These are phyloP conservation scores for Microcaecilia unicolor DNA, from an alignment of 2,797 vertebrate species.

Conservation along the genomic window DNA sequence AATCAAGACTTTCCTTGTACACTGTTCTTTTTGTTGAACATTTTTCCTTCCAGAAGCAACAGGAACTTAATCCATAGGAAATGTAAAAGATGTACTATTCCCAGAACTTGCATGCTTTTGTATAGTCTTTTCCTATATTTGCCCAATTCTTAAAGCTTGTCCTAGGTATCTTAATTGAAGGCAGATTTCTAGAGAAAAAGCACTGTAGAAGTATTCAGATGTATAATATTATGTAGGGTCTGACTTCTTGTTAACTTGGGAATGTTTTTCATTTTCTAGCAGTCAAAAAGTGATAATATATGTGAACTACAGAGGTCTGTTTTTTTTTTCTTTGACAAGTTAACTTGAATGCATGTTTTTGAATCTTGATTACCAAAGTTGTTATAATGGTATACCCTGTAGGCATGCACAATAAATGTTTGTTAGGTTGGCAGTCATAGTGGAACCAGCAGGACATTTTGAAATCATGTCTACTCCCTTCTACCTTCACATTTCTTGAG, in stretches of 20 bases:
- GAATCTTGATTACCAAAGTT: conserved; percentile 21
- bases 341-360: conserved; percentile 8
- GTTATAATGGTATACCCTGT: conserved; percentile 6
- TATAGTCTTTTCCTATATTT: too few species aligned
- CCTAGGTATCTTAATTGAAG: too few species aligned
- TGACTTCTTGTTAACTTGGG: conserved; percentile 2
- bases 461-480: conserved; percentile 1
- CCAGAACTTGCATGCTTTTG: too few species aligned
- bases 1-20: too few species aligned
- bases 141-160: too few species aligned
- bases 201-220: background rate
- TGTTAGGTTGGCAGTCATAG: conserved; percentile 9
- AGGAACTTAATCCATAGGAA: too few species aligned
- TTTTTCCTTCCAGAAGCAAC: too few species aligned
- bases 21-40: too few species aligned
- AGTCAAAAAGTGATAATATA: conserved; percentile 2
- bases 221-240: conserved; percentile 1
- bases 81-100: too few species aligned
- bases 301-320: conserved; percentile 14
- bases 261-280: conserved; percentile 18
- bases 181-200: conserved; percentile 8
- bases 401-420: background rate
- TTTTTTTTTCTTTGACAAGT: conserved; percentile 10
- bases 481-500: background rate
- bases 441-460: conserved; percentile 6